These are phyloP conservation scores for Plutella xylostella DNA, from an alignment of 2,888 invertebrate species.

Conservation along the genomic window DNA sequence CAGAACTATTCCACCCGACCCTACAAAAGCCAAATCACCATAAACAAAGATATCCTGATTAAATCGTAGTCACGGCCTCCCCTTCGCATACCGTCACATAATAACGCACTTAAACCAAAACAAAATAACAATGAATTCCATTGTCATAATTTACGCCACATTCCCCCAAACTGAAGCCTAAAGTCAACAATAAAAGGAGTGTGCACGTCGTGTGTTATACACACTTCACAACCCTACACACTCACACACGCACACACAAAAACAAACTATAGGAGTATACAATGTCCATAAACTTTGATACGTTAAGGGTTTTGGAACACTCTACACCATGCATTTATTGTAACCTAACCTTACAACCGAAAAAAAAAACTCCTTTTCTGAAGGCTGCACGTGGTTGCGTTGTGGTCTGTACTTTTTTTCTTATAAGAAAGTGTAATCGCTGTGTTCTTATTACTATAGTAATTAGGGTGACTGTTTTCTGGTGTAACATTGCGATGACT, in stretches of 20 bases:
- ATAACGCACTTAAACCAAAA: slow-evolving; percentile 14
- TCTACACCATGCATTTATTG: slow-evolving; percentile 43
- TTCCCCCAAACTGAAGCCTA: slow-evolving; percentile 6
- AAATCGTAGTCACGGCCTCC: no score
- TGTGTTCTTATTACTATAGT: not conserved
- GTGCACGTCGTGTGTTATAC: slow-evolving; percentile 34
- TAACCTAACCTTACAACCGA: slow-evolving; percentile 56
- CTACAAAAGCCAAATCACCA: no score
- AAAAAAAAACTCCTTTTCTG: slow-evolving; percentile 50
- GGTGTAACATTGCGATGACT: not conserved
- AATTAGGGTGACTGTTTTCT: not conserved
- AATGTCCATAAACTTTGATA: slow-evolving; percentile 25
- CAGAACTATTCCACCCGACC: no score
- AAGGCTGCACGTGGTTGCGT: slow-evolving; percentile 62
- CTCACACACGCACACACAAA: slow-evolving; percentile 15
- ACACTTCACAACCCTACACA: slow-evolving; percentile 25
- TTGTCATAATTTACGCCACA: slow-evolving; percentile 19
- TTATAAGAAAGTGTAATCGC: slow-evolving; percentile 47
- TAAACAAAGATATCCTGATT: no score
- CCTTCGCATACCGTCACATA: no score
- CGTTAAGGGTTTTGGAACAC: slow-evolving; percentile 26
- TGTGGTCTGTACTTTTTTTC: slow-evolving; percentile 54
- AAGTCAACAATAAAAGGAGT: slow-evolving; percentile 27
- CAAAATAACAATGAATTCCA: slow-evolving; percentile 14
- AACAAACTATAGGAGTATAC: slow-evolving; percentile 18